phyloP scores from a whole-genome alignment of 2,888 invertebrate genomes.

The Archips crataeganus region DNA sequence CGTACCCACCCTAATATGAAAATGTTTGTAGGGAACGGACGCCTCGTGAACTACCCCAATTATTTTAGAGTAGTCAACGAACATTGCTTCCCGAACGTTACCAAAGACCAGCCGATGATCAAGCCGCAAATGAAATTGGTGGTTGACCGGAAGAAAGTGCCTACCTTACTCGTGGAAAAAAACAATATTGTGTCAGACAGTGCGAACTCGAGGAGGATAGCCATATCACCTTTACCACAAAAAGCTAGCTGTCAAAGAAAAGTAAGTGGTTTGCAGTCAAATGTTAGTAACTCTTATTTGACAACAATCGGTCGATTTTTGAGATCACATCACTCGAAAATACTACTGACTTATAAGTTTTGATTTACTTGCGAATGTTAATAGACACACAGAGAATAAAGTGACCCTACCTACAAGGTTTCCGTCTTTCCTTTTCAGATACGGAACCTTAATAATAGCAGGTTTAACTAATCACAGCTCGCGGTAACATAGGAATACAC shows the following conservation, averaged over 20 bases:
- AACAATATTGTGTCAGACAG: conserved; percentile 60
- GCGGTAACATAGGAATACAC: no score
- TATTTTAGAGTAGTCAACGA: conserved; percentile 80
- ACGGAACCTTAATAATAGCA: no score
- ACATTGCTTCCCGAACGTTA: conserved; percentile 52
- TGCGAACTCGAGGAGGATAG: conserved; percentile 65
- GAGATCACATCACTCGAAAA: no score
- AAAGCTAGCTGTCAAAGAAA: conserved; percentile 58
- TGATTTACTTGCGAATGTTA: no score
- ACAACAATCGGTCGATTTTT: no score
- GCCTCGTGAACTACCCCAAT: conserved; percentile 58
- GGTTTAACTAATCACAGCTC: no score
- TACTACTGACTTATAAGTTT: no score
- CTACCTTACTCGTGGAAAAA: conserved; percentile 59
- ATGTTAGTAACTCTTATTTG: no score
- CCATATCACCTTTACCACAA: conserved; percentile 64
- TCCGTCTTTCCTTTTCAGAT: no score
- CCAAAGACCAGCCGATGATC: conserved; percentile 54
- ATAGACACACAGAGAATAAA: no score
- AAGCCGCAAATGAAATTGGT: conserved; percentile 61
- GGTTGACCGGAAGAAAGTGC: conserved; percentile 65
- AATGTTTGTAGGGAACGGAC: conserved; percentile 60
- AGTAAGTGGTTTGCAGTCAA: conserved; percentile 52
- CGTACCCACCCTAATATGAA: background rate
- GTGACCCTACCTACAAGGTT: no score